Evolutionary conservation across 2,113 vertebrate species (phyloP).

Genomic region (Zapornia atra): DNA sequence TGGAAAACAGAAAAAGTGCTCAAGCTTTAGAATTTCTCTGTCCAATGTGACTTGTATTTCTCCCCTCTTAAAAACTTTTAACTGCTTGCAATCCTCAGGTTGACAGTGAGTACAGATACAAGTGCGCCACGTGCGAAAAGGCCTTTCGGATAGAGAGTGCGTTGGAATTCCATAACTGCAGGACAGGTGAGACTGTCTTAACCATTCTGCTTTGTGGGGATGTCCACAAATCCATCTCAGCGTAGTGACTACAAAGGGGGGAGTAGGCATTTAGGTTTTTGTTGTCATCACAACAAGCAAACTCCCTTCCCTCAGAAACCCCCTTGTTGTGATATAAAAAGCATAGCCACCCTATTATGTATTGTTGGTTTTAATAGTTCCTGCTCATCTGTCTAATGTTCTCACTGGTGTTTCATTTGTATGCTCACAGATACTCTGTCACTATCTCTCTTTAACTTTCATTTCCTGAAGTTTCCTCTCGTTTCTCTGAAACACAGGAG

Average conservation of each 20-base stretch:
- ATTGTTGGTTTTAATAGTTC: neutral
- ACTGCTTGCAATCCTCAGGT: slow-evolving; percentile 74
- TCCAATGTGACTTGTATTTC: neutral
- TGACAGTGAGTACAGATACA: slow-evolving; percentile 89
- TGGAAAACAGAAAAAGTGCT: neutral
- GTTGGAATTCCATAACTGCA: slow-evolving; percentile 96
- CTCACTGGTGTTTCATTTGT: neutral
- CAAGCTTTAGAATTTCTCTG: neutral
- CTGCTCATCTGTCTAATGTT: neutral
- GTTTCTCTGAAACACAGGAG: neutral
- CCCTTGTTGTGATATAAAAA: neutral
- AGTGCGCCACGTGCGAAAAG: slow-evolving; percentile 92
- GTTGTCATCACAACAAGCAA: neutral
- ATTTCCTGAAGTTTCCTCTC: neutral
- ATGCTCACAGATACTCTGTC: neutral
- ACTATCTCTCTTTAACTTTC: neutral
- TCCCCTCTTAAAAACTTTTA: neutral
- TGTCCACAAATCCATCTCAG: neutral
- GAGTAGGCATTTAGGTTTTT: neutral
- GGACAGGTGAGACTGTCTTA: slow-evolving; percentile 84
- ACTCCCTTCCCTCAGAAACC: fast-evolving
- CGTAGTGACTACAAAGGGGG: neutral
- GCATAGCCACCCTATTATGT: neutral
- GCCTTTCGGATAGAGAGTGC: slow-evolving; percentile 95
- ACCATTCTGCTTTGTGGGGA: neutral